phyloP scores from a whole-genome alignment of 2,888 invertebrate species.

The Trileptium ribeirensis region DNA sequence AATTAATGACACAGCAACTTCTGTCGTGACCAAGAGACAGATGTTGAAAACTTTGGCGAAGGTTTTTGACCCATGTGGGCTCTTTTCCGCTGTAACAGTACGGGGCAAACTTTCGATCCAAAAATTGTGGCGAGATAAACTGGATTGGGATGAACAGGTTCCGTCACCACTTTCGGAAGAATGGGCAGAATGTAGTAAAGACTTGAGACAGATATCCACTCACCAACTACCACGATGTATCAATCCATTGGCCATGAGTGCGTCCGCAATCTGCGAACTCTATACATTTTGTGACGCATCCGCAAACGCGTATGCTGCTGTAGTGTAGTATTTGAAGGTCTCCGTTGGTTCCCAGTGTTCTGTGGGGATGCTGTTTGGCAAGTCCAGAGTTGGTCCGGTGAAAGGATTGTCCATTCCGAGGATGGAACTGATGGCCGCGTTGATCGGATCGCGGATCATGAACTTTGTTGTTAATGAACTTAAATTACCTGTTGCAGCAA shows the following conservation, averaged over 20 bases:
- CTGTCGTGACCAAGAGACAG: not conserved
- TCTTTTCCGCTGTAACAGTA: not conserved
- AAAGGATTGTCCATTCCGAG: not conserved
- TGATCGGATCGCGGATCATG: not conserved
- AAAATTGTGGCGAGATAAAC: not conserved
- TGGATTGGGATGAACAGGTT: not conserved
- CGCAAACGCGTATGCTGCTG: not conserved
- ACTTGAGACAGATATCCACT: not conserved
- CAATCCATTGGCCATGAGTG: not conserved
- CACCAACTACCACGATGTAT: not conserved
- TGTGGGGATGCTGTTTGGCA: not conserved
- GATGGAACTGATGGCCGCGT: conserved; percentile 21
- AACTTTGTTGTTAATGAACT: not conserved
- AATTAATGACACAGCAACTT: not conserved
- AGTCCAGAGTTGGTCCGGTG: not conserved
- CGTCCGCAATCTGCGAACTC: not conserved
- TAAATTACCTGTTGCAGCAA: not conserved
- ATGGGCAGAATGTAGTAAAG: not conserved
- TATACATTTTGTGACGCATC: conserved; percentile 1
- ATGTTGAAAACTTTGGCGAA: not conserved
- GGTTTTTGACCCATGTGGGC: not conserved
- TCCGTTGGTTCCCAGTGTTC: too few species aligned
- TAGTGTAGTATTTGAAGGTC: not conserved
- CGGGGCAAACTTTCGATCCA: not conserved
- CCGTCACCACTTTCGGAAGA: not conserved